Evolutionary conservation across 2,113 vertebrate genomes (phyloP), one percentile per base, ranked within the genome.

Genomic region (Paramisgurnus dabryanus): DNA sequence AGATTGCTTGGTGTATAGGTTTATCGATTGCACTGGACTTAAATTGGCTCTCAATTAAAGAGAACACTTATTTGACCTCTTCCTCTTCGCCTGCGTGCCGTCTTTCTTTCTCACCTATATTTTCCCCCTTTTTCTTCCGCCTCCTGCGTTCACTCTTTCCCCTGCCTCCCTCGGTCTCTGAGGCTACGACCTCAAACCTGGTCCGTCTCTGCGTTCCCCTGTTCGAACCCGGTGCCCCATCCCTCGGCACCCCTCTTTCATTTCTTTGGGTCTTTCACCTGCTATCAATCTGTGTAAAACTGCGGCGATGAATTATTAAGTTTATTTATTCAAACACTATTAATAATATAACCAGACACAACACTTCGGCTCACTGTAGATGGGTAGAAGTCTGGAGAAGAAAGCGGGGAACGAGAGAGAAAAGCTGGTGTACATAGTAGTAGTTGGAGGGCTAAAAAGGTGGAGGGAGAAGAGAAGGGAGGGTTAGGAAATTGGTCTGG

Each of bases 401-500:
- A 70, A 53, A 34, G 57, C 27, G 34, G 39, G 65, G 71, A 73
- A 69, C 41, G 73, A n/a, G 61, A 78, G 58, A 65, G 78, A 82
- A 78, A 80, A 63, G 67, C 64, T 78, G 80, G 82, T 79, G 80
- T 80, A 82, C 80, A 64, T 77, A 60, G 74, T 86, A 68, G 67
- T 76, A 80, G 75, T 84, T 64, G 58, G 79, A 83, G 81, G 79
- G 73, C 72, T 66, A 67, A 76, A 57, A 40, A 65, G 84, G 66
- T 81, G 78, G 67, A 65, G 49, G 66, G 71, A 72, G 53, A 53
- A 75, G 60, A 74, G 74, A 74, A 63, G 75, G 72, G 79, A 82
- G 89, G 86, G 92, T 84, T 89, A 92, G 92, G 91, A 93, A 93
- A 93, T 93, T 93, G 91, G 91, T 91, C 91, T 92, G 90, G 92